Conservation (phyloP, 1,140 invertebrate species). For the Elymnias hypermnestra region DNA sequence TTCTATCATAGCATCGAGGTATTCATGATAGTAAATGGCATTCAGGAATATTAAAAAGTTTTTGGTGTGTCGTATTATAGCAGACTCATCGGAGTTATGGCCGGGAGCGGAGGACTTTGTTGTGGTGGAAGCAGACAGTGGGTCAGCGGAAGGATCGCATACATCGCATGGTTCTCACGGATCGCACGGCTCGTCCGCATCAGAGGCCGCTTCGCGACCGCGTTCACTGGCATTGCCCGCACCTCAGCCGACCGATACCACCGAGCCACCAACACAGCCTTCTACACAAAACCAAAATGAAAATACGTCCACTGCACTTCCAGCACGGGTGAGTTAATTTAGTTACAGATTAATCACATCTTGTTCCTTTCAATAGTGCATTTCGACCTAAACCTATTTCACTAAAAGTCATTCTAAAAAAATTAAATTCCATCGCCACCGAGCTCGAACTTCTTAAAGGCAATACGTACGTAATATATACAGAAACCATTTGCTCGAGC, state of each 20-base stretch:
- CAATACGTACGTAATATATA: no score
- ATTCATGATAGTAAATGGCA: no score
- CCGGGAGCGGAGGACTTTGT: slow-evolving; percentile 91
- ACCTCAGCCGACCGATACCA: slow-evolving; percentile 15
- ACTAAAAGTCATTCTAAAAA: no score
- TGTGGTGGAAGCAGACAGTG: slow-evolving; percentile 81
- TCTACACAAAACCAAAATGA: slow-evolving; percentile 18
- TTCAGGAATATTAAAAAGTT: no score
- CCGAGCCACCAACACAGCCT: slow-evolving; percentile 21
- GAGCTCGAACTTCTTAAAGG: no score
- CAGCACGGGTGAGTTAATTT: background rate
- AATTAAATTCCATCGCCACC: no score
- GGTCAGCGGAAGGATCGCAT: slow-evolving; percentile 40
- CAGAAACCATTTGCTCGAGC: no score
- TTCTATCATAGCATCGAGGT: no score
- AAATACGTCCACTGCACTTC: slow-evolving; percentile 2
- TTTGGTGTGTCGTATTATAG: slow-evolving; percentile 28
- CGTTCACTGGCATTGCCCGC: slow-evolving; percentile 44
- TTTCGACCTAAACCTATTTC: no score
- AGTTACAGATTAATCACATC: background rate
- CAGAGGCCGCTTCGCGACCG: slow-evolving; percentile 64
- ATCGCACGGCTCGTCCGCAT: slow-evolving; percentile 27
- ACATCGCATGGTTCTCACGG: slow-evolving; percentile 32
- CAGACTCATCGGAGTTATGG: slow-evolving; percentile 63
- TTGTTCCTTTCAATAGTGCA: no score